Evolutionary conservation across 92 coral and sea anemone genomes (phyloP).

Genomic region (Diadumene lineata): DNA sequence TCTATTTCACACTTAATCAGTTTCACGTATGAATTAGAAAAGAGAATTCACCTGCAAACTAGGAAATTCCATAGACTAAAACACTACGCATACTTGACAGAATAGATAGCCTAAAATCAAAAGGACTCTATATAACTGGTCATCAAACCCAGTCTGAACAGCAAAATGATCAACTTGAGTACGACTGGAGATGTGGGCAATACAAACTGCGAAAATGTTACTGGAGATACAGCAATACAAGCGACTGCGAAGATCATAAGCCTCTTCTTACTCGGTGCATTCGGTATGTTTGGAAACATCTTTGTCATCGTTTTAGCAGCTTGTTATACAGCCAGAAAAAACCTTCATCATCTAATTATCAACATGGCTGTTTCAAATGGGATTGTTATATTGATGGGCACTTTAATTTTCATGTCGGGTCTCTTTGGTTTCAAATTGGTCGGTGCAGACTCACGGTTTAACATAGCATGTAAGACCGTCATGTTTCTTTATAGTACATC

Average conservation of each 20-base stretch:
- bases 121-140: constrained; percentile 13
- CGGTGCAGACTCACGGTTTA: too few species aligned
- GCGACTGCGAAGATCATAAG: not conserved
- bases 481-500: not conserved
- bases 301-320: not conserved
- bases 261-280: not conserved
- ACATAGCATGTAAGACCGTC: not conserved
- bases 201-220: not conserved
- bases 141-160: not conserved
- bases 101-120: constrained; percentile 1
- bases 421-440: too few species aligned
- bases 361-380: not conserved
- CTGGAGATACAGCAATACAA: not conserved
- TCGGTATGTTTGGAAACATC: not conserved
- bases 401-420: not conserved
- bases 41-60: too few species aligned
- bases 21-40: too few species aligned
- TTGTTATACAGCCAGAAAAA: not conserved
- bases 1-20: too few species aligned
- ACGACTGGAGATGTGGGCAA: not conserved
- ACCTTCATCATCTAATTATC: not conserved
- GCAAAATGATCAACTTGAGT: constrained; percentile 1
- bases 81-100: too few species aligned
- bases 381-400: not conserved
- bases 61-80: too few species aligned